phyloP scores from a whole-genome alignment of 2,888 invertebrate genomes.

The Omphaloscelis lunosa region DNA sequence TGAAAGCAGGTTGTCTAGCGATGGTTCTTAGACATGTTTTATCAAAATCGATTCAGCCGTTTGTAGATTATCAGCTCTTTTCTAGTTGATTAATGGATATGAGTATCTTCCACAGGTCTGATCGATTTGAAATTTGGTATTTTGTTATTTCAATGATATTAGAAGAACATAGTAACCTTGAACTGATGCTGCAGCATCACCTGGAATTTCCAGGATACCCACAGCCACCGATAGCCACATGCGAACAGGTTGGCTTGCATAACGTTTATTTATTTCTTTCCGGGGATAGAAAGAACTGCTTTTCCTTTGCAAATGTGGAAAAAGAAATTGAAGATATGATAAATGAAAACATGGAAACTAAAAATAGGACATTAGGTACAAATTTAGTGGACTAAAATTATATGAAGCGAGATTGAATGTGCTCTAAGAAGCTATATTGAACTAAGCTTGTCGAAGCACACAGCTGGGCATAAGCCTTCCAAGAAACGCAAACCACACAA shows the following conservation, averaged over 20 bases:
- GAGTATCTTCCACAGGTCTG: too few relatives aligned
- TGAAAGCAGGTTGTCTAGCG: too few relatives aligned
- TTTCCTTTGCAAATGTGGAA: not conserved
- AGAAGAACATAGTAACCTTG: too few relatives aligned
- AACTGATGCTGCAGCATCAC: too few relatives aligned
- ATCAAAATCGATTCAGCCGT: too few relatives aligned
- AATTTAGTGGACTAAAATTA: not conserved
- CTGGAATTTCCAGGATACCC: conserved; percentile 66
- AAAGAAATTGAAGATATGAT: not conserved
- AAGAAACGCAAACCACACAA: too few relatives aligned
- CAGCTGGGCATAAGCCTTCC: not conserved
- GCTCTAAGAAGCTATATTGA: not conserved
- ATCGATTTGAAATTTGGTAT: too few relatives aligned
- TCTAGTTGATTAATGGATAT: too few relatives aligned
- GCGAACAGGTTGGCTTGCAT: conserved; percentile 75
- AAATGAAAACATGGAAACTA: too few relatives aligned
- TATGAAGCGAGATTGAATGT: not conserved
- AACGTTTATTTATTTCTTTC: conserved; percentile 81
- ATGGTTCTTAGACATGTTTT: too few relatives aligned
- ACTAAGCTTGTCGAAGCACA: not conserved
- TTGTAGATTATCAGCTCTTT: too few relatives aligned
- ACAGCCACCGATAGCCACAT: conserved; percentile 75
- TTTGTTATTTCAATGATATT: too few relatives aligned
- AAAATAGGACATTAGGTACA: not conserved
- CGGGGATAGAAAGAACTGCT: conserved; percentile 43